Percentiles rank a stretch among this genome's conserved stretches.
phyloP scores from a whole-genome alignment of 1,140 invertebrate genomes.

The Cyphomyrmex costatus region DNA sequence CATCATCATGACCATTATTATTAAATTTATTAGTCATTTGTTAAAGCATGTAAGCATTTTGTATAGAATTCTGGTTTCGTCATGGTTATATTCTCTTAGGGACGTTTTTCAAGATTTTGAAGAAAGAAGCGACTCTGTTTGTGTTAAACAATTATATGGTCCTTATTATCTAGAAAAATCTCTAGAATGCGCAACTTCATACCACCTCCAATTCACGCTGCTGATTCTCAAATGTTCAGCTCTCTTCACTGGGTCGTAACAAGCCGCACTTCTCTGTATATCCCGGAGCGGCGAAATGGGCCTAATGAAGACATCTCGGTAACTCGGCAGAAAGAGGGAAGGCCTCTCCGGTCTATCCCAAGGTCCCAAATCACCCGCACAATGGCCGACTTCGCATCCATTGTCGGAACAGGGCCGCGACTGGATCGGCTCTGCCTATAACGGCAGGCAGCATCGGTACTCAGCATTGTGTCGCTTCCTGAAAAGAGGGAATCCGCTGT shows the following conservation, averaged over 20 bases:
- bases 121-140: neutral
- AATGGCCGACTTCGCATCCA: slow-evolving; percentile 72
- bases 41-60: neutral
- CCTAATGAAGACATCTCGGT: slow-evolving; percentile 76
- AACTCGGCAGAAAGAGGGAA: slow-evolving; percentile 63
- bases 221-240: slow-evolving; percentile 9
- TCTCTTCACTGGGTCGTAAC: slow-evolving; percentile 47
- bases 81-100: neutral
- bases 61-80: neutral
- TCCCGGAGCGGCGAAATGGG: slow-evolving; percentile 52
- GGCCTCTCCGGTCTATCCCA: slow-evolving; percentile 20
- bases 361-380: slow-evolving; percentile 68
- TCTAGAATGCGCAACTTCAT: neutral
- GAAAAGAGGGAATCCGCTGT: slow-evolving; percentile 61
- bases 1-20: neutral
- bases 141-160: slow-evolving; percentile 3
- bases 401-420: slow-evolving; percentile 66
- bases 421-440: slow-evolving; percentile 64
- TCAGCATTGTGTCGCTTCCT: slow-evolving; percentile 72
- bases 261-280: slow-evolving; percentile 52
- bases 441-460: slow-evolving; percentile 46
- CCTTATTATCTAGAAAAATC: slow-evolving; percentile 33
- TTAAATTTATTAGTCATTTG: neutral
- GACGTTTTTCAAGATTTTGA: neutral
- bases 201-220: neutral